Evolutionary conservation across 2,113 vertebrate genomes (phyloP).

Genomic region (Vimba vimba): DNA sequence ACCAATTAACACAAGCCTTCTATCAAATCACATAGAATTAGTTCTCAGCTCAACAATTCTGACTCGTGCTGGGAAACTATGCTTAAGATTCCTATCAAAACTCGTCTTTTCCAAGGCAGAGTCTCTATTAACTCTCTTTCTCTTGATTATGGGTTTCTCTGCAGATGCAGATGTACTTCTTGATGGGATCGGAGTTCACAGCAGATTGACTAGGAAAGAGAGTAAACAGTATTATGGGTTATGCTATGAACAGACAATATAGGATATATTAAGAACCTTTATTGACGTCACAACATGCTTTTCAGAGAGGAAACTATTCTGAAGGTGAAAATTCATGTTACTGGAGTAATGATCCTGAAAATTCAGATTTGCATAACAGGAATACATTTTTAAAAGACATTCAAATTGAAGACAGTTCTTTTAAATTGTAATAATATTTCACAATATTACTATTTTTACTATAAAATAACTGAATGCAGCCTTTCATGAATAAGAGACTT

Average conservation of each 20-base stretch:
- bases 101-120: background rate
- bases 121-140: slow-evolving; percentile 33
- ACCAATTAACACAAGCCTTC: slow-evolving; percentile 48
- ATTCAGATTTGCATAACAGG: too few relatives aligned
- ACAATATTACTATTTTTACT: too few relatives aligned
- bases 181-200: slow-evolving; percentile 13
- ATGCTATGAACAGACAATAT: background rate
- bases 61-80: background rate
- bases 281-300: background rate
- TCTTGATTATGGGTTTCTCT: slow-evolving; percentile 30
- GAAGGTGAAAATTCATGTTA: background rate
- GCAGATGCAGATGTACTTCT: slow-evolving; percentile 7
- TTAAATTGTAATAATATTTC: too few relatives aligned
- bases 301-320: background rate
- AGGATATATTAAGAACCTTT: background rate
- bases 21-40: slow-evolving; percentile 48
- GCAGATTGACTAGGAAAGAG: background rate
- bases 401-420: too few relatives aligned
- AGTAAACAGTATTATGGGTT: background rate
- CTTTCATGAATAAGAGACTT: too few relatives aligned
- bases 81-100: slow-evolving; percentile 24
- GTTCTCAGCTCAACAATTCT: slow-evolving; percentile 34
- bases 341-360: too few relatives aligned
- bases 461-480: too few relatives aligned
- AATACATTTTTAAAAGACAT: too few relatives aligned